Evolutionary conservation across 2,113 vertebrate genomes (phyloP).

Genomic region (Redunca redunca): DNA sequence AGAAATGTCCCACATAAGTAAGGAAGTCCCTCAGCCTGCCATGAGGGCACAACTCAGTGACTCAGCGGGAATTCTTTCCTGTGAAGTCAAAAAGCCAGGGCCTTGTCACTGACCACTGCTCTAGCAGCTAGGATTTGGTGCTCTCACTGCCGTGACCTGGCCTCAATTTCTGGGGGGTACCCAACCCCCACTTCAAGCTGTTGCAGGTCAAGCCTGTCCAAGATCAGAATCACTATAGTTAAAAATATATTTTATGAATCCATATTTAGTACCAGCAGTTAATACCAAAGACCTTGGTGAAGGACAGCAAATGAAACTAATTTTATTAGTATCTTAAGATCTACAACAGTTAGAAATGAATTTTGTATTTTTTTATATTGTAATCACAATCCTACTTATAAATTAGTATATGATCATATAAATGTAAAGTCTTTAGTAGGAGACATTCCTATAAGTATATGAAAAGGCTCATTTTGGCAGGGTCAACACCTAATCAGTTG

Average conservation of each 20-base stretch:
- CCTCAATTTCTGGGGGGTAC: neutral
- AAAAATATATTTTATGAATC: neutral
- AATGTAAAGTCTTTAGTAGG: neutral
- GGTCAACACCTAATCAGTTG: neutral
- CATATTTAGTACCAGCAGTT: neutral
- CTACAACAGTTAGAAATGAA: neutral
- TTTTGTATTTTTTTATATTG: neutral
- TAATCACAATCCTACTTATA: neutral
- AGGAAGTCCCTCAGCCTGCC: neutral
- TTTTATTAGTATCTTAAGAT: neutral
- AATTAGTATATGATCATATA: neutral
- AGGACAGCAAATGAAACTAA: neutral
- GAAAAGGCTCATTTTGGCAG: neutral
- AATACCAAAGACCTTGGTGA: neutral
- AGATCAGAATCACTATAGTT: neutral
- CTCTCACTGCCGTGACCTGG: neutral
- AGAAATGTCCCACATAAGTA: neutral
- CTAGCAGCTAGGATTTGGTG: neutral
- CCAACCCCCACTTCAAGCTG: neutral
- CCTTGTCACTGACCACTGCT: neutral
- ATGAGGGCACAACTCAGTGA: neutral
- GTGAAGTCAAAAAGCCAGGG: neutral
- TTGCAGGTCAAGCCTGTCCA: neutral
- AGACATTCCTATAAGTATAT: neutral
- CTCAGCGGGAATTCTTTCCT: neutral